Evolutionary conservation across 2,113 vertebrate species (phyloP).

Genomic region (Scytalopus superciliaris): DNA sequence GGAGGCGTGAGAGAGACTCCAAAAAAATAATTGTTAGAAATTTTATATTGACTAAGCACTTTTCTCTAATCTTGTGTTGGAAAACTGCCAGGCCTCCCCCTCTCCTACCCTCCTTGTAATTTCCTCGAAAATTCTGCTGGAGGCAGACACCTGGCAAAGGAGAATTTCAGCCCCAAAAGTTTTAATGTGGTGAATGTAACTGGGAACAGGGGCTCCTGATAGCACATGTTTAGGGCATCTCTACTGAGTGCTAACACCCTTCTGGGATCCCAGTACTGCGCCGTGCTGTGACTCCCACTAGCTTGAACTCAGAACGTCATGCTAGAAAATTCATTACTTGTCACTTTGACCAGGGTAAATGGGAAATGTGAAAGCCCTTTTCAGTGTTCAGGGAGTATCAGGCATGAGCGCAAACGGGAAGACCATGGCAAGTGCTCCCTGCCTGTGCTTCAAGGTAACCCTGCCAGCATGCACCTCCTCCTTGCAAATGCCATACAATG

Average conservation of each 20-base stretch:
- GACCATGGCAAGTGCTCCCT: background rate
- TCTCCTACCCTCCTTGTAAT: slow-evolving; percentile 1
- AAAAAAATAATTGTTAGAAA: background rate
- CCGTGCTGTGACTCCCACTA: background rate
- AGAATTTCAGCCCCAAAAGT: background rate
- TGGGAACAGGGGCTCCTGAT: background rate
- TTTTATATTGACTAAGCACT: slow-evolving; percentile 22
- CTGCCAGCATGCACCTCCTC: background rate
- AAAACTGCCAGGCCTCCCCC: background rate
- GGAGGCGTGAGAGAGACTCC: background rate
- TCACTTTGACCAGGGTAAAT: background rate
- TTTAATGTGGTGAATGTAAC: background rate
- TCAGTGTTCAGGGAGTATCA: background rate
- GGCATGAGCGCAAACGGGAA: background rate
- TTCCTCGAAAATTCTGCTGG: slow-evolving; percentile 28
- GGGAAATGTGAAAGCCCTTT: background rate
- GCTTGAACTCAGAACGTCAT: background rate
- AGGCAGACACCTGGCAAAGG: slow-evolving; percentile 28
- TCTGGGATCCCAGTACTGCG: background rate
- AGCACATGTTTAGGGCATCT: background rate
- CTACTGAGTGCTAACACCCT: background rate
- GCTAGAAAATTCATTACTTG: background rate
- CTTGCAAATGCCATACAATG: slow-evolving; percentile 48
- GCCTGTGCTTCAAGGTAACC: slow-evolving; percentile 19
- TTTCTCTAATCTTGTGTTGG: slow-evolving; percentile 41